Evolutionary conservation across 2,797 vertebrate genomes (phyloP), one percentile per base, ranked within the genome.

Genomic region (Tolypeutes matacus): DNA sequence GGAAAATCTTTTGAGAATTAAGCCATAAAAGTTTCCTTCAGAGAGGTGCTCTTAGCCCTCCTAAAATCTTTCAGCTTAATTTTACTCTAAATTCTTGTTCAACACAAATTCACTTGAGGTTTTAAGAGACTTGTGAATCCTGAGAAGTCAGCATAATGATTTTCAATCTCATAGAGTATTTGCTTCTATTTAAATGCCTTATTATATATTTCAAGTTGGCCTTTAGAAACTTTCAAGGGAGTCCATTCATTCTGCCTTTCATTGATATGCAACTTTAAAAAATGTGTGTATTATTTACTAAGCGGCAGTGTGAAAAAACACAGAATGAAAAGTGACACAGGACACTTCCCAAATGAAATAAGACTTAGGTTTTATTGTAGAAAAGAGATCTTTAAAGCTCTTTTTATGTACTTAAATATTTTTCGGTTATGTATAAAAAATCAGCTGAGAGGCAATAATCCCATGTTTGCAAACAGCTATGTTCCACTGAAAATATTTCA

Each of bases 201-300:
- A 97, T 98, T 98, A 98, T 97, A 97, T 94, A 97, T 97, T 93
- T 96, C 92, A 97, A 93, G 93, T 90, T 87, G 95, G 36, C 97
- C 95, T 97, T 96, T 65, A 93, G 91, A 96, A 96, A 96, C 18
- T 49, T 62, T 87, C 10, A 58, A 36, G 82, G 42, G 94, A 87
- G 39, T 96, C 65, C 78, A 85, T 42, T 49, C 62, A 36, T 96
- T 96, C 62, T 95, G 29, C 39, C 95, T 94, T 94, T 93, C n/a
- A 76, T 92, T 97, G 84, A 86, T 89, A 69, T 42, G 60, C 81
- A 97, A 73, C 17, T 94, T 96, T 60, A 49, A 9, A 96, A 93
- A 60, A 0, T 15, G 2, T 62, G 56, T 83, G 56, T 81, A 60
- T 49, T 89, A 36, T 67, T 95, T 97, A 86, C 53, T 89, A 95